Evolutionary conservation across 2,888 invertebrate species (phyloP), one percentile per base, ranked within the genome.

Genomic region (Aquatica leii): DNA sequence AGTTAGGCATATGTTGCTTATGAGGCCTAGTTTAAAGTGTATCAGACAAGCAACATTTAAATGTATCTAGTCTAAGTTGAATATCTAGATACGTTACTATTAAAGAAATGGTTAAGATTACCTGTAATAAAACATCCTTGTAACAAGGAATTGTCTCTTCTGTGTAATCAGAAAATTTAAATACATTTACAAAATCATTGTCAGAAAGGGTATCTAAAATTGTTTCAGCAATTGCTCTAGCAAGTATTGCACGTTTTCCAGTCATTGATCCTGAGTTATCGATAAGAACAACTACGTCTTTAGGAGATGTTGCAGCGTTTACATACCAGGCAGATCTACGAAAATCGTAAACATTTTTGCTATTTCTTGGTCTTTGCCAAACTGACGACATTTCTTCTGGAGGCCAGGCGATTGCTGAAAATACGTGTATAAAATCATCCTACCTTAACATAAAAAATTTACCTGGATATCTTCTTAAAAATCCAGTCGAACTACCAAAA

Each of bases 101-200:
- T 43, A 43, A 43, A 17, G 2, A 8, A 37, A 41, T 9, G 1
- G 11, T 17, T 24, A 24, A 8, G n/a, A 2, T 37, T 52, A 94
- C 94, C 86, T 93, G 94, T 51, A 97, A 93, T 73, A 98, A 86
- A 71, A 92, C 89, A 77, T 94, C 93, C 76, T 92, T 92, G 79
- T 95, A 97, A 77, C 98, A 99, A 0, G 91, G 88, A 67, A 97
- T 93, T 5, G 96, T 88, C 68, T 95, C 94, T 49, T 90, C 87
- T 0, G 94, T 90, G 0, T 86, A 85, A 56, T 95, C 94, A 41
- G 95, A 91, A 82, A 97, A 98, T 79, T 92, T 89, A 76, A 93
- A 94, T 50, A 99, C 89, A 79, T 98, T 98, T 57, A 99, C 96
- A 80, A 93, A 99, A 82, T 99, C 99, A 78, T 99, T 94, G 71